These are phyloP conservation scores for Catharus fuscescens DNA, from an alignment of 2,113 vertebrate species.

Conservation along the genomic window DNA sequence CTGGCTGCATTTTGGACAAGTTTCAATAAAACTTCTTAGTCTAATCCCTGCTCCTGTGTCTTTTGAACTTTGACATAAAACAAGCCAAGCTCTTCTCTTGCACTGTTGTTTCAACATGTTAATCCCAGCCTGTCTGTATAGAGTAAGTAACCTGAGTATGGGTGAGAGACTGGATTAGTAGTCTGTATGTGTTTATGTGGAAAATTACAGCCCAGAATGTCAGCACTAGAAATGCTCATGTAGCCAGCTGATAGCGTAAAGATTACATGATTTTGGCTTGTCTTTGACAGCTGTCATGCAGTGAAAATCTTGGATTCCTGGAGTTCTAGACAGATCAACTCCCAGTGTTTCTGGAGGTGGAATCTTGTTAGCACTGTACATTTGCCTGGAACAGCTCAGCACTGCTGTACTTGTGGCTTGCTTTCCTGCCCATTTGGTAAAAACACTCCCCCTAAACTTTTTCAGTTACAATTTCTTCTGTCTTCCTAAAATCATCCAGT, in stretches of 20 bases:
- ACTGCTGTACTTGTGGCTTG: not conserved
- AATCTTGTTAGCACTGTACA: not conserved
- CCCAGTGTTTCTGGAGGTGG: not conserved
- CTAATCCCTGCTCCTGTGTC: conserved; percentile 27
- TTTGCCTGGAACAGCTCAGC: not conserved
- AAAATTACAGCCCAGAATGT: not conserved
- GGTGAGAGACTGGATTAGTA: not conserved
- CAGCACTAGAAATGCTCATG: not conserved
- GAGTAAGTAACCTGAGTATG: not conserved
- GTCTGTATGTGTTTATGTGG: not conserved
- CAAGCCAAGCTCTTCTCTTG: not conserved
- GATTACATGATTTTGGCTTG: not conserved
- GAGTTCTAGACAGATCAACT: not conserved
- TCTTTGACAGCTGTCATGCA: not conserved
- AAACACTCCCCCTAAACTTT: not conserved
- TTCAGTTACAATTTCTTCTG: not conserved
- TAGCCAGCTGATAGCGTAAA: not conserved
- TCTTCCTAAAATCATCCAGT: not conserved
- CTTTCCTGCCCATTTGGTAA: not conserved
- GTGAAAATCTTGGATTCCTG: not conserved
- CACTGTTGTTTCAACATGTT: not conserved
- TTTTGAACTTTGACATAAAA: not conserved
- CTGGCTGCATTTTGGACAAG: conserved; percentile 61
- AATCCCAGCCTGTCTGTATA: not conserved
- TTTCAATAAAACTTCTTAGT: conserved; percentile 77